A percentile compares a stretch with the other conserved stretches of the same genome.
Evolutionary conservation across 92 coral and sea anemone genomes (phyloP).

Genomic region (Scolanthus callimorphus): DNA sequence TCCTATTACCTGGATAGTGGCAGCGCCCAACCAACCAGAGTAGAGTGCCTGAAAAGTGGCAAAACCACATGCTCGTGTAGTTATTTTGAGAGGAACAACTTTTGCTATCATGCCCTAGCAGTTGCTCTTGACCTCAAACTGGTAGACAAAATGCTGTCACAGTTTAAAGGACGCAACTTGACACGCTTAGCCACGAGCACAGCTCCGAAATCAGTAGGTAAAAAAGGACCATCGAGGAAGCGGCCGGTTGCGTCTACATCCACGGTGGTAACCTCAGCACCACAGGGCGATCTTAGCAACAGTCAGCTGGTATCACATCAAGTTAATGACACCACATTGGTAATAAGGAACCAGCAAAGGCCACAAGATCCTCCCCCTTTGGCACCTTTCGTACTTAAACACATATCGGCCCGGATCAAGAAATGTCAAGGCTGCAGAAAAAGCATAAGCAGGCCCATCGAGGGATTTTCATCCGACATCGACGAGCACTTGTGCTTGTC

Average conservation of each 20-base stretch:
- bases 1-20: slow-evolving; percentile 18
- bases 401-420: too few species aligned
- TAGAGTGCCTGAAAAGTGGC: slow-evolving; percentile 13
- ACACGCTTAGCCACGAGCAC: slow-evolving; percentile 4
- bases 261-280: neutral
- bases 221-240: slow-evolving; percentile 3
- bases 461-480: slow-evolving; percentile 1
- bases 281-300: neutral
- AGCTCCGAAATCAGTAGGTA: slow-evolving; percentile 11
- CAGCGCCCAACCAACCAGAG: slow-evolving; percentile 1
- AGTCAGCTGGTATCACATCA: neutral
- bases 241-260: neutral
- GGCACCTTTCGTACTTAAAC: slow-evolving; percentile 22
- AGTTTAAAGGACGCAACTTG: slow-evolving; percentile 9
- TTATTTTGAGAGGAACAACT: slow-evolving; percentile 8
- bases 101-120: slow-evolving; percentile 11
- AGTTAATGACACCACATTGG: slow-evolving; percentile 12
- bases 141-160: slow-evolving; percentile 1
- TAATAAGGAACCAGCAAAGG: slow-evolving; percentile 17
- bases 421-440: too few species aligned
- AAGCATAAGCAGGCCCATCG: too few species aligned
- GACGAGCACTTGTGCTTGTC: neutral
- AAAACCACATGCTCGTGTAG: slow-evolving; percentile 6
- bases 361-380: slow-evolving; percentile 21
- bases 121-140: neutral